Evolutionary conservation across 2,888 invertebrate species (phyloP), one percentile per base, ranked within the genome.

Genomic region (Fragum fragum): DNA sequence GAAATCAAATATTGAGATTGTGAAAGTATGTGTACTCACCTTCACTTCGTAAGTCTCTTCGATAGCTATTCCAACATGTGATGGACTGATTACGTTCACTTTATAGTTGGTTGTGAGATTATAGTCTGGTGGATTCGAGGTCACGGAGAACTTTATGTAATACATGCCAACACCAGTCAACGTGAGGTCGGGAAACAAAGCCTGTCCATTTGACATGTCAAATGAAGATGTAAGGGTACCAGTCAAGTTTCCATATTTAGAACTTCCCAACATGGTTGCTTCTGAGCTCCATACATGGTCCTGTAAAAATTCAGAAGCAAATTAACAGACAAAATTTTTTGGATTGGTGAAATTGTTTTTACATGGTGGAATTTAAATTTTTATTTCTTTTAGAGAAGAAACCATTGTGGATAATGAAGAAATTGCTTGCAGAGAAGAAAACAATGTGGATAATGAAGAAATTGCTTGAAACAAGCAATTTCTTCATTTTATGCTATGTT

Each of bases 271-370:
- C 36, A 89, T 32, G 18, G 59, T 55, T 3, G 74, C 80, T 23
- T 63, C 73, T 14, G 79, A 84, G 23, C 71, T 78, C 90, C 90
- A 90, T 0, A 83, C 85, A 71, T 90, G 87, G n/a, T 79, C 83
- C 90, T 90, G 71, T 23, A 39, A 73, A 18, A 36, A 36, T n/a
- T n/a, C n/a, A n/a, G n/a, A n/a, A n/a, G n/a, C n/a, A n/a, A n/a
- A n/a, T n/a, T n/a, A n/a, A n/a, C n/a, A n/a, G n/a, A n/a, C n/a
- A n/a, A n/a, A n/a, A n/a, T n/a, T n/a, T n/a, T n/a, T n/a, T n/a
- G n/a, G n/a, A n/a, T n/a, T n/a, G n/a, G n/a, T n/a, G n/a, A n/a
- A n/a, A n/a, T n/a, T n/a, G n/a, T n/a, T n/a, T n/a, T n/a, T n/a
- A n/a, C n/a, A n/a, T n/a, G n/a, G n/a, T n/a, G n/a, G n/a, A n/a